These are phyloP conservation scores for Nylanderia fulva DNA, from an alignment of 1,140 invertebrate genomes.

Conservation along the genomic window DNA sequence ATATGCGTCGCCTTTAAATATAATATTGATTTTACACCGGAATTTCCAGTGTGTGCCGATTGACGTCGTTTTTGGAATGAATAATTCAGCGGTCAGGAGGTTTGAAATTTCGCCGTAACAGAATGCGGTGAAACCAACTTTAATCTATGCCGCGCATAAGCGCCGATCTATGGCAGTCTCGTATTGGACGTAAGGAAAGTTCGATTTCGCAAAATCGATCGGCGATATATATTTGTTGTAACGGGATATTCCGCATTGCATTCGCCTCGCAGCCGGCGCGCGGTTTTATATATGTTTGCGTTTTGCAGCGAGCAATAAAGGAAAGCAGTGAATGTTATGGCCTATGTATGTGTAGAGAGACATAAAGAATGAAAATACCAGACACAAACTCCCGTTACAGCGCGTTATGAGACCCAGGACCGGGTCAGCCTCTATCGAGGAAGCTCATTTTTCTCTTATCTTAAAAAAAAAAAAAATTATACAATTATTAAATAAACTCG, in stretches of 20 bases:
- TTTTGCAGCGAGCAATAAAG: conserved; percentile 22
- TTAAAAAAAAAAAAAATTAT: too few species aligned
- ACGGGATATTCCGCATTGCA: not conserved
- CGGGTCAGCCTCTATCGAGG: not conserved
- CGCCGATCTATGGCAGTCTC: not conserved
- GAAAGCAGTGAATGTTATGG: conserved; percentile 38
- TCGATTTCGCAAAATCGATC: not conserved
- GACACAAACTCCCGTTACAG: not conserved
- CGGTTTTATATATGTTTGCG: conserved; percentile 28
- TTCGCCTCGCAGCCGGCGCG: not conserved
- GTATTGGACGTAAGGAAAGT: not conserved
- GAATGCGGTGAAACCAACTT: not conserved
- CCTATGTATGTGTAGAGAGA: conserved; percentile 14
- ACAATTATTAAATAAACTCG: too few species aligned
- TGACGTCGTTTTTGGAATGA: not conserved
- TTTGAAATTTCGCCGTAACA: not conserved
- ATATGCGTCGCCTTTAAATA: not conserved
- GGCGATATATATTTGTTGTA: not conserved
- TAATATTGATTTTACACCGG: not conserved
- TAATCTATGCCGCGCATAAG: not conserved
- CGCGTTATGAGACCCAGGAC: not conserved
- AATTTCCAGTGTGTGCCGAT: too few species aligned
- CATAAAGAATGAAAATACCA: not conserved
- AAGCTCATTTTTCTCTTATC: not conserved
- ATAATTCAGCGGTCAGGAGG: not conserved